phyloP scores from a whole-genome alignment of 2,113 vertebrate species.

The Serinus canaria region DNA sequence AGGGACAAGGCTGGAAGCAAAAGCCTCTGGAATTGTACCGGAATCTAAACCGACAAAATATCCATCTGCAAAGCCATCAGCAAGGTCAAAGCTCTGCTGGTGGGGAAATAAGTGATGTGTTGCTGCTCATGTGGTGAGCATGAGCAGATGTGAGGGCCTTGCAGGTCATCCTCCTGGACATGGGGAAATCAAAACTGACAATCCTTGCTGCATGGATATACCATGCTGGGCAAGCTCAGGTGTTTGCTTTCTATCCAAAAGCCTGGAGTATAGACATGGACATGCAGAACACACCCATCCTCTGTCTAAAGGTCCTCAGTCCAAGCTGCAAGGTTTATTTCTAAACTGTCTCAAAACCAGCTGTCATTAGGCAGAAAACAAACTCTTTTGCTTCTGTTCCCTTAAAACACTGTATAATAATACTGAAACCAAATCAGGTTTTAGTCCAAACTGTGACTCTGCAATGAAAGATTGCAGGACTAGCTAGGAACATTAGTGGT shows the following conservation, averaged over 20 bases:
- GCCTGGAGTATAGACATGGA: no score
- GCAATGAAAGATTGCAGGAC: neutral
- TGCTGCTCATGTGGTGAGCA: neutral
- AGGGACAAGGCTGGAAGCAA: neutral
- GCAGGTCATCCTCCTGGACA: neutral
- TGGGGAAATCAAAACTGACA: neutral
- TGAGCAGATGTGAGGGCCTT: neutral
- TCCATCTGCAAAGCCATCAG: neutral
- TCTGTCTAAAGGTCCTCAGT: neutral
- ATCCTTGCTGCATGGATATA: neutral
- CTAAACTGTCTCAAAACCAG: neutral
- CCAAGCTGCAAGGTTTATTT: neutral
- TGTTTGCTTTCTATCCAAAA: neutral
- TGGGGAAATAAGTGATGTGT: neutral
- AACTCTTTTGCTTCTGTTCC: neutral
- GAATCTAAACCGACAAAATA: neutral
- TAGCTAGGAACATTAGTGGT: neutral
- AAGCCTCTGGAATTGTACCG: neutral
- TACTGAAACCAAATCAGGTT: neutral
- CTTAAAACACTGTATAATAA: neutral
- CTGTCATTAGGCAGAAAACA: neutral
- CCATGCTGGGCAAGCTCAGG: neutral
- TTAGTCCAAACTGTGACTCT: neutral
- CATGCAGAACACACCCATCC: accelerated
- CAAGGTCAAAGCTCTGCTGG: neutral